phyloP scores from a whole-genome alignment of 2,888 invertebrate species.

The Trisateles emortualis region DNA sequence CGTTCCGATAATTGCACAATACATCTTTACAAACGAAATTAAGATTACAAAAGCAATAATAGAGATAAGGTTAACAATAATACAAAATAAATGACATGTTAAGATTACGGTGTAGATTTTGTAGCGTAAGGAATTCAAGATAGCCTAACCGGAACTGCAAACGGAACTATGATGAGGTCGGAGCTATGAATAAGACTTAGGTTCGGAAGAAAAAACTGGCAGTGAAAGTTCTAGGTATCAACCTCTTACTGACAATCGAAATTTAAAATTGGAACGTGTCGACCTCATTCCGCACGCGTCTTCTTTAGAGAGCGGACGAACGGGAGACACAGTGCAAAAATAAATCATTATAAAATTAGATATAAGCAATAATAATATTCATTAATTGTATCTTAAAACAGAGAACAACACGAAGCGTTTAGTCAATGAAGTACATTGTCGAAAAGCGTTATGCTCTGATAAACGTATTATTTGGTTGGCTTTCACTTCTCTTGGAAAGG shows the following conservation, averaged over 20 bases:
- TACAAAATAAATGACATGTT: constrained; percentile 23
- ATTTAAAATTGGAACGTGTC: constrained; percentile 81
- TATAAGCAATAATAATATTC: constrained; percentile 48
- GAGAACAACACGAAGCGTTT: constrained; percentile 33
- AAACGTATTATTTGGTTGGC: constrained; percentile 70
- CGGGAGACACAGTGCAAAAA: constrained; percentile 65
- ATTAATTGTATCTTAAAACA: constrained; percentile 46
- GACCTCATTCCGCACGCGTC: constrained; percentile 78
- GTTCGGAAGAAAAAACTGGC: constrained; percentile 35
- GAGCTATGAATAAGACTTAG: constrained; percentile 27
- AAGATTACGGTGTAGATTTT: constrained; percentile 26
- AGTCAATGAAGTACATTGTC: constrained; percentile 58
- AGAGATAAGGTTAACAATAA: constrained; percentile 19
- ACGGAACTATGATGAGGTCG: constrained; percentile 53
- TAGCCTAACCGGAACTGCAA: constrained; percentile 53
- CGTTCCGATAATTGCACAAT: constrained; percentile 26
- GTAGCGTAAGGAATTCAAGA: constrained; percentile 23
- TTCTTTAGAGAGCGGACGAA: constrained; percentile 69
- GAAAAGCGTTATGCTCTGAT: constrained; percentile 74
- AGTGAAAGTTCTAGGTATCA: constrained; percentile 74
- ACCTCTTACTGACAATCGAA: constrained; percentile 69
- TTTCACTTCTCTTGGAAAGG: constrained; percentile 76
- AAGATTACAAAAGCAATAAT: constrained; percentile 25
- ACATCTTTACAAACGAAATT: constrained; percentile 18
- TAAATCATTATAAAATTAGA: constrained; percentile 70